These are phyloP conservation scores for Chaitophorus viminalis DNA, from an alignment of 2,888 invertebrate genomes.

Conservation along the genomic window DNA sequence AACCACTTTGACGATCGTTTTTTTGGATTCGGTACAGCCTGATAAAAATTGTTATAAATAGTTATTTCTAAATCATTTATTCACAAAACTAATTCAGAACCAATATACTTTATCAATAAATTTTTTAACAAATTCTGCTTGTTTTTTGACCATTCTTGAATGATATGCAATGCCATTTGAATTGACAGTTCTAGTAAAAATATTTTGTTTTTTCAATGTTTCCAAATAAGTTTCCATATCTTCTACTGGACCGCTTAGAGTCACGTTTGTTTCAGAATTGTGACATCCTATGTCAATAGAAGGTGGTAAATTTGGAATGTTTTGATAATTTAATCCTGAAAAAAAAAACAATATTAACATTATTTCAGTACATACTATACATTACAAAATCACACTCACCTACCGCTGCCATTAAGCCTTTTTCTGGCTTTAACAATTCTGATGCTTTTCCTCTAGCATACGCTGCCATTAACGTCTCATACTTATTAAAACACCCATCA, in stretches of 20 bases:
- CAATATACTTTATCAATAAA: constrained; percentile 59
- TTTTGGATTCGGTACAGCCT: constrained; percentile 67
- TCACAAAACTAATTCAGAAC: background rate
- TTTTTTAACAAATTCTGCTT: constrained; percentile 66
- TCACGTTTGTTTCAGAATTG: constrained; percentile 80
- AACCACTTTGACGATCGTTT: constrained; percentile 71
- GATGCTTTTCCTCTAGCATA: constrained; percentile 71
- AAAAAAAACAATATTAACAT: background rate
- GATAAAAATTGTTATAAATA: background rate
- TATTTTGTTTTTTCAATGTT: constrained; percentile 68
- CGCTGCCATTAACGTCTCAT: constrained; percentile 73
- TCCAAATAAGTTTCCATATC: constrained; percentile 73
- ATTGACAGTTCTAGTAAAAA: constrained; percentile 65
- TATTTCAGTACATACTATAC: constrained; percentile 8
- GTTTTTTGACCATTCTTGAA: constrained; percentile 67
- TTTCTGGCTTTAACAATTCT: constrained; percentile 67
- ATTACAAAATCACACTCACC: constrained; percentile 65
- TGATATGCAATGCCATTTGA: constrained; percentile 66
- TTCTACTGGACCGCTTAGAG: constrained; percentile 80
- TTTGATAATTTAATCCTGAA: constrained; percentile 65
- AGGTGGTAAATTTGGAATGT: constrained; percentile 69
- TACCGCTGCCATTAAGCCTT: constrained; percentile 71
- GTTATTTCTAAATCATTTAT: background rate
- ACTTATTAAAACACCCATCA: constrained; percentile 73
- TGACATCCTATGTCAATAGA: constrained; percentile 82